phyloP scores from a whole-genome alignment of 2,797 vertebrate genomes.

The Rhinichthys osculus region DNA sequence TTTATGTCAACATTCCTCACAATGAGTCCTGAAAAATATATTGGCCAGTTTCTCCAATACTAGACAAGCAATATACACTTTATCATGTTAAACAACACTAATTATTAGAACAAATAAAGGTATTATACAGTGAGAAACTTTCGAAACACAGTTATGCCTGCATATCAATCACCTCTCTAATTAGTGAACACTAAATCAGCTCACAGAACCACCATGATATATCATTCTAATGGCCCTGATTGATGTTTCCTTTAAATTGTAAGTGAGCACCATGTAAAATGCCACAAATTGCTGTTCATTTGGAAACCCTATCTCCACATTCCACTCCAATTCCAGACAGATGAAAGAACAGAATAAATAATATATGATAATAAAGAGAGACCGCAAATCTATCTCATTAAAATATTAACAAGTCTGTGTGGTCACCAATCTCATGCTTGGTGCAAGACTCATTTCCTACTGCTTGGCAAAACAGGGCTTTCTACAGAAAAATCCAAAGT shows the following conservation, averaged over 20 bases:
- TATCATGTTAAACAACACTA: background rate
- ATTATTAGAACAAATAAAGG: background rate
- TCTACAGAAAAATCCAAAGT: background rate
- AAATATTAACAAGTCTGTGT: background rate
- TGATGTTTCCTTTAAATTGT: background rate
- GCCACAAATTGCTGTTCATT: background rate
- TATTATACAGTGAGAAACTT: background rate
- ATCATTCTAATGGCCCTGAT: background rate
- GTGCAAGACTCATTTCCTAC: background rate
- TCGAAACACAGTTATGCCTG: background rate
- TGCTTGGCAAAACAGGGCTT: background rate
- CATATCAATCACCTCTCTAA: background rate
- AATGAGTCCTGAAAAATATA: background rate
- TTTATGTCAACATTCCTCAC: no score
- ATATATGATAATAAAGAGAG: background rate
- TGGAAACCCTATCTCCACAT: background rate
- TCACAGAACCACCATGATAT: background rate
- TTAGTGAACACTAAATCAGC: background rate
- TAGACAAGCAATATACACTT: background rate
- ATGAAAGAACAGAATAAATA: conserved; percentile 1
- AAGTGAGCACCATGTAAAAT: background rate
- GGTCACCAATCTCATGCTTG: background rate
- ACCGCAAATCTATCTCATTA: background rate
- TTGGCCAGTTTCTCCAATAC: background rate
- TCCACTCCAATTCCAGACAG: background rate